Evolutionary conservation across 2,113 vertebrate species (phyloP), one percentile per base, ranked within the genome.

Genomic region (human (Homo sapiens)): DNA sequence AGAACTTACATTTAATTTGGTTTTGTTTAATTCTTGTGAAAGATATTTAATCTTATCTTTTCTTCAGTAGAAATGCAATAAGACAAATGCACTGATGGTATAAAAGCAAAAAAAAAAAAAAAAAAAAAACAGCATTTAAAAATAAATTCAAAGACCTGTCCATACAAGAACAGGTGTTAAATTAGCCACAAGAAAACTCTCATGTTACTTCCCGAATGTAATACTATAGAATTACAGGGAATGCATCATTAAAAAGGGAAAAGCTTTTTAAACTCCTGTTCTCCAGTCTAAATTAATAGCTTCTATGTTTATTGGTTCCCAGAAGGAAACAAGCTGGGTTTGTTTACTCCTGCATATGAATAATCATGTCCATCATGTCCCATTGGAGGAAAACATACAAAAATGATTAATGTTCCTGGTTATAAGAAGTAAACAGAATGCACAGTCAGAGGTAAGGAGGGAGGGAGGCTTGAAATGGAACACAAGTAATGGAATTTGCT

Each of bases 241-340:
- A 84, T 52, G 93, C 57, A 73, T 97, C 94, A 89, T 90, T 95
- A 93, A 94, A 95, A 78, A 93, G n/a, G 66, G 78, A 93, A 96
- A 93, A 61, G 84, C 85, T 89, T 93, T 93, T 68, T 75, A 97
- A 96, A 97, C 89, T 93, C 66, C 81, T 61, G 55, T 93, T 89
- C 95, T 82, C 92, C 22, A 23, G 73, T 66, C 94, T 94, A 95
- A 97, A 97, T 98, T 95, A 97, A 97, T 97, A 96, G 93, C 95
- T 90, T 78, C 91, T 55, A 90, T 80, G 75, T 87, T 95, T 95
- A 75, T 66, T 89, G 45, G 70, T 14, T 97, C 96, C 97, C 97
- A 97, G 88, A 96, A 97, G 97, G 79, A 94, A 94, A 82, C 76
- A 66, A 95, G 91, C 91, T 90, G 93, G 90, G 85, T 86, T 86